phyloP scores from a whole-genome alignment of 2,888 invertebrate genomes.

The Mesodorylaimus sp. region DNA sequence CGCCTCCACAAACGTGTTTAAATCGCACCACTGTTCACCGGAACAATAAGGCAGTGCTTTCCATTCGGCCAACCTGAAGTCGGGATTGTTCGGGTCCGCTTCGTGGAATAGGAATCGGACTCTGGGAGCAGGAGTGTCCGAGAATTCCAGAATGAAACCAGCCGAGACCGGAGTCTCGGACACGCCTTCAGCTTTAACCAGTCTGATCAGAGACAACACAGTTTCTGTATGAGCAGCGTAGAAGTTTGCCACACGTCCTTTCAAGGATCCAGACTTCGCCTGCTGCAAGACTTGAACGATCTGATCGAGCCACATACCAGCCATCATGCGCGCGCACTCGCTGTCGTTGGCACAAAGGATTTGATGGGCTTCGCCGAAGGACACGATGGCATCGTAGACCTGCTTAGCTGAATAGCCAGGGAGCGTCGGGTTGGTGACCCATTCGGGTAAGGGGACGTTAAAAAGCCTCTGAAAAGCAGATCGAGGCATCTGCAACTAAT shows the following conservation, averaged over 20 bases:
- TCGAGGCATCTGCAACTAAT: too few species aligned
- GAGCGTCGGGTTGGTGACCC: slow-evolving; percentile 1
- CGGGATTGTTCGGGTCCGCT: neutral
- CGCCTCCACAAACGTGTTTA: neutral
- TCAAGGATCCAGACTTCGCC: slow-evolving; percentile 12
- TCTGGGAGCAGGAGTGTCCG: neutral
- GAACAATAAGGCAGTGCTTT: neutral
- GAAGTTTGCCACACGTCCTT: slow-evolving; percentile 9
- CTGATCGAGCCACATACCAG: slow-evolving; percentile 4
- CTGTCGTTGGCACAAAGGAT: slow-evolving; percentile 3
- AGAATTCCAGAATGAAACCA: slow-evolving; percentile 5
- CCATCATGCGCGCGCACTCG: slow-evolving; percentile 1
- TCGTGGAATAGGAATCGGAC: slow-evolving; percentile 1
- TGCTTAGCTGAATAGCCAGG: neutral
- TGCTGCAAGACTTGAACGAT: slow-evolving; percentile 1
- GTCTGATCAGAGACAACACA: slow-evolving; percentile 4
- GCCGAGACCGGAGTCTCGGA: slow-evolving; percentile 6
- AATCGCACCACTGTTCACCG: neutral
- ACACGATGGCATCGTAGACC: slow-evolving; percentile 1
- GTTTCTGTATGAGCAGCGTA: slow-evolving; percentile 8
- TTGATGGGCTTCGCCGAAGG: slow-evolving; percentile 6
- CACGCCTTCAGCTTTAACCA: slow-evolving; percentile 3
- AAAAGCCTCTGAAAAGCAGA: slow-evolving; percentile 13
- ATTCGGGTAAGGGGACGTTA: slow-evolving; percentile 10
- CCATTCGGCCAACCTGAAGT: neutral